Percentiles rank a stretch among this genome's conserved stretches.
These are phyloP conservation scores for Rutilus rutilus DNA, from an alignment of 2,113 vertebrate species.

Conservation along the genomic window DNA sequence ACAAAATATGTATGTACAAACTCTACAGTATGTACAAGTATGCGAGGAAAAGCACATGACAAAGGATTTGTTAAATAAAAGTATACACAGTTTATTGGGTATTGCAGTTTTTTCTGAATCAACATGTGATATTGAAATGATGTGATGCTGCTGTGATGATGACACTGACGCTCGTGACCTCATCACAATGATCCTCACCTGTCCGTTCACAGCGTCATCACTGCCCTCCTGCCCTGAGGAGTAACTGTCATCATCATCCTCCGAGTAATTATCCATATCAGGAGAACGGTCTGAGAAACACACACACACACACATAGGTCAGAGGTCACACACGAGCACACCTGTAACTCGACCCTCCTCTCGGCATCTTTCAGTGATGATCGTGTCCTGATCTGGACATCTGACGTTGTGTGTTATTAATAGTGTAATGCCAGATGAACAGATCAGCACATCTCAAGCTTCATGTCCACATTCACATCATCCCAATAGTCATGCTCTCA, in stretches of 20 bases:
- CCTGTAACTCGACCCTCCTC: neutral
- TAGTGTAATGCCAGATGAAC: neutral
- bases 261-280: slow-evolving; percentile 82
- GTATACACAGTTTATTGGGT: neutral
- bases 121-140: too few species aligned
- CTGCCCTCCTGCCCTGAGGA: slow-evolving; percentile 82
- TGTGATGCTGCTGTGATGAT: too few species aligned
- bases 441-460: neutral
- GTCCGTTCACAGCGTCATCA: slow-evolving; percentile 76
- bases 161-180: too few species aligned
- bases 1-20: neutral
- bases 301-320: slow-evolving; percentile 34
- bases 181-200: slow-evolving; percentile 62
- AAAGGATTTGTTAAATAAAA: neutral
- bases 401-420: neutral
- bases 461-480: too few species aligned
- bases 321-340: slow-evolving; percentile 27
- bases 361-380: too few species aligned
- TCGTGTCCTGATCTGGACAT: neutral
- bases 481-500: too few species aligned
- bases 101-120: neutral
- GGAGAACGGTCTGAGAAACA: slow-evolving; percentile 75
- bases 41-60: neutral
- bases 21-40: neutral
- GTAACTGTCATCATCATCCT: slow-evolving; percentile 82